Conservation (phyloP, 2,797 vertebrate genomes). For the Coregonus suidteri region DNA sequence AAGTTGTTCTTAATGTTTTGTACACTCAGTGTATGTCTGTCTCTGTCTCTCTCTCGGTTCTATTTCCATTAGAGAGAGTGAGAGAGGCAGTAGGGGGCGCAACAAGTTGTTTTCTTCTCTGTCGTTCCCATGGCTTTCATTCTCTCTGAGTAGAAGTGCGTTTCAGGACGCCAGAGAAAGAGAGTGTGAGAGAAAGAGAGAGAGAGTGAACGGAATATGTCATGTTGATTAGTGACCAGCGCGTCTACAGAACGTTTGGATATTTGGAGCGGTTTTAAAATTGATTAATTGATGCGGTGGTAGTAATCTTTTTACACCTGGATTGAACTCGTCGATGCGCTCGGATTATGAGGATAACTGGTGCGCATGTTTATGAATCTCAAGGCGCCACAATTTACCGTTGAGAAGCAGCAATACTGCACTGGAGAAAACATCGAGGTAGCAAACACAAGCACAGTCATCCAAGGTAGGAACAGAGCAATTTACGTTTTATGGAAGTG, state of each 20-base stretch:
- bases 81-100: constrained; percentile 52
- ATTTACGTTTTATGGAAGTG: constrained; percentile 1
- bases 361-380: constrained; percentile 29
- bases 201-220: constrained; percentile 16
- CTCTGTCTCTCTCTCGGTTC: neutral
- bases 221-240: constrained; percentile 17
- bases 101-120: constrained; percentile 31
- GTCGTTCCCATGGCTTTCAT: constrained; percentile 14
- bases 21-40: neutral
- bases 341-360: constrained; percentile 24
- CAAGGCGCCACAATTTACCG: constrained; percentile 13
- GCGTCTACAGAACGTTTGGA: constrained; percentile 6
- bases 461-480: constrained; percentile 1
- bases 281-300: constrained; percentile 41
- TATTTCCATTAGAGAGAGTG: neutral
- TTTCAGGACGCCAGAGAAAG: constrained; percentile 9
- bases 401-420: neutral
- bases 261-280: constrained; percentile 11
- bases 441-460: neutral
- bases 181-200: constrained; percentile 3
- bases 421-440: constrained; percentile 7
- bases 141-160: neutral
- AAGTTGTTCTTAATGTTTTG: too few relatives aligned
- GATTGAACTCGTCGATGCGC: neutral
- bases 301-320: constrained; percentile 26